Base-by-base conservation (phyloP, 2,797 vertebrate genomes). In the Falco berigora region DNA sequence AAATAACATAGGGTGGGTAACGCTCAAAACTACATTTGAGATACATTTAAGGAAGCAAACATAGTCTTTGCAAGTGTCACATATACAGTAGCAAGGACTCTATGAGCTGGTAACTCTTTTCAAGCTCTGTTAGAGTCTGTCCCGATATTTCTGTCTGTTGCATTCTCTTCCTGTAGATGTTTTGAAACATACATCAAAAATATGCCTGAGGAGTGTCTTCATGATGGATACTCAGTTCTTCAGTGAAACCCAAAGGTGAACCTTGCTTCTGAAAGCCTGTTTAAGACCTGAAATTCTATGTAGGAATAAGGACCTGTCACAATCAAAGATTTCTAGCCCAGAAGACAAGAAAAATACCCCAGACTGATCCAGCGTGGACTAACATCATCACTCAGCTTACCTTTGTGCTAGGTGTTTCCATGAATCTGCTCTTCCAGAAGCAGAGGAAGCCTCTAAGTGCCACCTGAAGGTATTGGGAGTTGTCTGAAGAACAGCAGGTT, bases 1-100 rank as follows among this genome's bases (percentile, higher is more conserved):
- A 78, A 58, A 53, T 49, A 64, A 53, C 0, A 0, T 25, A 38
- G 8, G 5, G 7, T 42, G 32, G 34, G 18, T 66, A 86, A 69
- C 40, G 88, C 36, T 38, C 36, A 38, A 38, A 38, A 38, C 36
- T 38, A 38, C 36, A 38, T 67, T 67, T 28, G n/a, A 64, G 53
- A 40, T 59, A 38, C 8, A 24, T 34, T 55, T 22, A 58, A 64
- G 49, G 52, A 76, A 77, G 59, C 3, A 89, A 80, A 53, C 0
- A 1, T 8, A 36, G n/a, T 61, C 15, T 78, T 53, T 87, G 18
- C 71, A 72, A 75, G 64, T n/a, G 18, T 89, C 34, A n/a, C 23
- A 19, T n/a, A 12, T n/a, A n/a, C n/a, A 61, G 12, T 9, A 47
- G 42, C 27, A 88, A 82, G 46, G 49, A 61, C 22, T 81, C n/a